Evolutionary conservation across 2,797 vertebrate species (phyloP), one percentile per base, ranked within the genome.

Genomic region (Linurgus olivaceus): DNA sequence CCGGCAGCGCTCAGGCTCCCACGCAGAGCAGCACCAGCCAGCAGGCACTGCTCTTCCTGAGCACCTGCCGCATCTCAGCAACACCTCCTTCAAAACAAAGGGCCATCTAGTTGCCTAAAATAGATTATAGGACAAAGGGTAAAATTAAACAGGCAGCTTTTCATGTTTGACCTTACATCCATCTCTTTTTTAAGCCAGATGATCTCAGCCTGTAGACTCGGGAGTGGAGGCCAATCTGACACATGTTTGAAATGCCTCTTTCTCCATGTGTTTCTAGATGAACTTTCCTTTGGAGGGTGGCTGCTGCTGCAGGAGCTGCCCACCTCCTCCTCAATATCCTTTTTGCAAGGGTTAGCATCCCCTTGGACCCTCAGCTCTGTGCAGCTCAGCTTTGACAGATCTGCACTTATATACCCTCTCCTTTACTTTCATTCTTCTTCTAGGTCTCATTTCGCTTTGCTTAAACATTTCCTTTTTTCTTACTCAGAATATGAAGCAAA

Each of bases 1-100:
- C 40, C 17, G 0, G 51, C 61, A 16, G 55, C 0, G 0, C 21
- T 26, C 10, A 1, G 6, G 23, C 9, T 54, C 38, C 55, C 21
- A 2, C 5, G 8, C 4, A 1, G 42, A n/a, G 33, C 0, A 1
- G 50, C 79, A 21, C 29, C 51, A 28, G 20, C 25, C 20, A 0
- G 37, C 15, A 1, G 2, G 33, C 40, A 15, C 1, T 0, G 77
- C 48, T 52, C 51, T 33, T 47, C 57, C 40, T 67, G 31, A 72
- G 38, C 65, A 59, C 58, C 57, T 67, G 66, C 40, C 80, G 37
- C 28, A 37, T 2, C 16, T 29, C 45, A 48, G 68, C 65, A 54
- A 29, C 26, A 52, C 80, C 24, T 35, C 40, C 5, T 16, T 21
- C 33, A 14, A 84, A 93, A 90, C 44, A 78, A 78, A 88, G 26